A percentile compares a stretch with the other conserved stretches of the same genome.
phyloP scores from a whole-genome alignment of 2,888 invertebrate genomes.

The Pediacus dermestoides region DNA sequence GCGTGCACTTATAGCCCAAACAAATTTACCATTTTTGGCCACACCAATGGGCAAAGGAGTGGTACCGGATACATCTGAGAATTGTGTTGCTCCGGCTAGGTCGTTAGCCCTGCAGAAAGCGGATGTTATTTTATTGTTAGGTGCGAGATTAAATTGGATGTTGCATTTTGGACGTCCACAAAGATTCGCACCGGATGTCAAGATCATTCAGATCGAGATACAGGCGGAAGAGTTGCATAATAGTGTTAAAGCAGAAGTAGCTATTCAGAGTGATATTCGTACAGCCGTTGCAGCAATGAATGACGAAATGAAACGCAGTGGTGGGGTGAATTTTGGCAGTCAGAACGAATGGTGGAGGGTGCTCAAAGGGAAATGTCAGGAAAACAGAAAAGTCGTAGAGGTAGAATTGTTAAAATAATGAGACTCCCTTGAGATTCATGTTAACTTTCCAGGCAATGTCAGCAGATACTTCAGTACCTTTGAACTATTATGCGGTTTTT shows the following conservation, averaged over 20 bases:
- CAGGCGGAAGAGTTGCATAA: slow-evolving; percentile 90
- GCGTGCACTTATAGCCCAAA: slow-evolving; percentile 64
- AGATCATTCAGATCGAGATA: slow-evolving; percentile 89
- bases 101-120: slow-evolving; percentile 82
- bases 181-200: slow-evolving; percentile 75
- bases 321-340: slow-evolving; percentile 56
- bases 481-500: slow-evolving; percentile 94
- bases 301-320: slow-evolving; percentile 51
- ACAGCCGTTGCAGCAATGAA: slow-evolving; percentile 66
- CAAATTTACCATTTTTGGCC: slow-evolving; percentile 83
- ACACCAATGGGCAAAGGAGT: slow-evolving; percentile 95
- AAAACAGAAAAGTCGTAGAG: slow-evolving; percentile 67
- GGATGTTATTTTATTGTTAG: slow-evolving; percentile 74
- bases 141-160: slow-evolving; percentile 96
- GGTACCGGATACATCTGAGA: slow-evolving; percentile 63
- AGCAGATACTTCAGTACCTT: slow-evolving; percentile 66
- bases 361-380: slow-evolving; percentile 65
- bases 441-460: slow-evolving; percentile 58
- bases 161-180: slow-evolving; percentile 92
- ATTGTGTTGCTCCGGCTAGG: slow-evolving; percentile 83
- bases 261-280: slow-evolving; percentile 80
- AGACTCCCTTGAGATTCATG: not conserved
- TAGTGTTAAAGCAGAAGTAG: slow-evolving; percentile 74
- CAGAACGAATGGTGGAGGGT: slow-evolving; percentile 74
- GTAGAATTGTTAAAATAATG: slow-evolving; percentile 47